A percentile compares a stretch with the other conserved stretches of the same genome.
Conservation (phyloP, 1,140 invertebrate genomes). For the Galendromus occidentalis region DNA sequence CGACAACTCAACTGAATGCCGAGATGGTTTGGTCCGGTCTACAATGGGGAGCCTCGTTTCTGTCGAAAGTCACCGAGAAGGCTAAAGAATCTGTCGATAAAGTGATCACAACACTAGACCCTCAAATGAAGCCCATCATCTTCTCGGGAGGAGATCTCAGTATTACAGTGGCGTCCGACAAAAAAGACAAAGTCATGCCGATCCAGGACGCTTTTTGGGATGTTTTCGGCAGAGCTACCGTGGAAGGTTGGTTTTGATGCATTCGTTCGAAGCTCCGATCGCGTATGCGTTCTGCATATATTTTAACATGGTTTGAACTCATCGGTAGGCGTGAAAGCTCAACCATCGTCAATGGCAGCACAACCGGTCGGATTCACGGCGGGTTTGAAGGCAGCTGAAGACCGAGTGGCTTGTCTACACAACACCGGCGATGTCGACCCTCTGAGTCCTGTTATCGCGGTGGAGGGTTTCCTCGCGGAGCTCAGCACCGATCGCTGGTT, state of each 20-base stretch:
- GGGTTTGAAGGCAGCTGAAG: slow-evolving; percentile 45
- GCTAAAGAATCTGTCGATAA: slow-evolving; percentile 44
- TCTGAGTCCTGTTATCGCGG: slow-evolving; percentile 44
- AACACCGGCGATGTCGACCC: slow-evolving; percentile 33
- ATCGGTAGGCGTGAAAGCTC: slow-evolving; percentile 34
- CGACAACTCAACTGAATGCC: background rate
- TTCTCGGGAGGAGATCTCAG: slow-evolving; percentile 55
- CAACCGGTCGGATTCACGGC: slow-evolving; percentile 57
- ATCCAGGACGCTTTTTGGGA: slow-evolving; percentile 60
- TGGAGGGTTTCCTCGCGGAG: slow-evolving; percentile 57
- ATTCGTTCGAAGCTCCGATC: too few relatives aligned
- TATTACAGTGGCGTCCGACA: slow-evolving; percentile 50
- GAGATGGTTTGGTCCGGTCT: background rate
- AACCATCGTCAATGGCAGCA: slow-evolving; percentile 36
- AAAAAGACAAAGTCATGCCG: slow-evolving; percentile 51
- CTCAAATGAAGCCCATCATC: slow-evolving; percentile 69
- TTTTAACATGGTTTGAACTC: too few relatives aligned
- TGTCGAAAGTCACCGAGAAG: background rate
- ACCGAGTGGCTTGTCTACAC: slow-evolving; percentile 37
- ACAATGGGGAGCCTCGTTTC: background rate
- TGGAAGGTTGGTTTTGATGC: slow-evolving; percentile 27
- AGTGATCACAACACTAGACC: slow-evolving; percentile 68
- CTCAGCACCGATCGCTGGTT: slow-evolving; percentile 51
- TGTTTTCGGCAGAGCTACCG: slow-evolving; percentile 56
- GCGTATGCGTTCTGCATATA: too few relatives aligned